Evolutionary conservation across 1,140 invertebrate genomes (phyloP), one percentile per base, ranked within the genome.

Genomic region (Drosophila bocqueti): DNA sequence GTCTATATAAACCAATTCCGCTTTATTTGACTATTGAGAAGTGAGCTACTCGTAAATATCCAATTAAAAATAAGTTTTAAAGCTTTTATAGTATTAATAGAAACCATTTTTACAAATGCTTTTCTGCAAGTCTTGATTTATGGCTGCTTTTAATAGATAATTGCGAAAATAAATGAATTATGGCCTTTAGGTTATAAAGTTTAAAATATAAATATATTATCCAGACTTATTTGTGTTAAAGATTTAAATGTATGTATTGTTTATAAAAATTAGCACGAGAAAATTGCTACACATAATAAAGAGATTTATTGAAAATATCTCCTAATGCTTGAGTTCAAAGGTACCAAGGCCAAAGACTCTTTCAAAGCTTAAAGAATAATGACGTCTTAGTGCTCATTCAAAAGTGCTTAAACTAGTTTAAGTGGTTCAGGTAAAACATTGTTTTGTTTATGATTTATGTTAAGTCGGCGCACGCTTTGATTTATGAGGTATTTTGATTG

Each of bases 401-500:
- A 60, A 40, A 13, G 4, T 2, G 8, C 24, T 13, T 15, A 59
- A 58, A 21, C 26, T 65, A 31, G 26, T 43, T 64, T 9, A 26
- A 46, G 21, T 15, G 13, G 46, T 8, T 16, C 4, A n/a, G 31
- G 18, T 62, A 43, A 61, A 42, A 21, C 21, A 62, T 54, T n/a
- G 60, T 54, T 18, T 36, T 54, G 8, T 34, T 31, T 11, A 18
- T 57, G 52, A 55, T 55, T 55, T 38, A 55, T 57, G 4, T 31
- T 10, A 57, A 38, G 18, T 8, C 57, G 18, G 21, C 40, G 9
- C 40, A 26, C 13, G 34, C 18, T 31, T 43, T 65, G 63, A 65
- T 65, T 65, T 63, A 62, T 65, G 40, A 63, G 40, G 7, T n/a
- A n/a, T n/a, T 36, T 45, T 45, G 63, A 65, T 65, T 63, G 63